These are phyloP conservation scores for Caenorhabditis briggsae DNA, from an alignment of 1,140 invertebrate species.

Conservation along the genomic window DNA sequence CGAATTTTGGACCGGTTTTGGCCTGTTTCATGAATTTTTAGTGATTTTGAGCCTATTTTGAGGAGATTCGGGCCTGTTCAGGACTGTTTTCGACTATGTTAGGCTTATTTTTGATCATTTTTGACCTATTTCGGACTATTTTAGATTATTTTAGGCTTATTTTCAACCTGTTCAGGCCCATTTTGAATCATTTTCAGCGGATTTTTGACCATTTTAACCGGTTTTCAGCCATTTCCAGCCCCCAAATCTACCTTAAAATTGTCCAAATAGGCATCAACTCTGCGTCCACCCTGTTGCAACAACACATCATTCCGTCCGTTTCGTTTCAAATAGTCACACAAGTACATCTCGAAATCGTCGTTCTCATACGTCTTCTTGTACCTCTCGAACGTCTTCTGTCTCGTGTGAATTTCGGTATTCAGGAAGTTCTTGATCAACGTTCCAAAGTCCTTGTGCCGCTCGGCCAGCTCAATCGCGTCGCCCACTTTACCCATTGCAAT, in stretches of 20 bases:
- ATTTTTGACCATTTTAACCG: no score
- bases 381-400: constrained; percentile 8
- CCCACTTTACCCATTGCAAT: neutral
- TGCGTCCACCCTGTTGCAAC: neutral
- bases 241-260: neutral
- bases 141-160: no score
- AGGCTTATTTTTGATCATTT: no score
- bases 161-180: no score
- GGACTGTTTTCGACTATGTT: no score
- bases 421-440: neutral
- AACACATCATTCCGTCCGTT: constrained; percentile 10
- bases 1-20: no score
- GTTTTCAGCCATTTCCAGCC: no score
- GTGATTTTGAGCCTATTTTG: no score
- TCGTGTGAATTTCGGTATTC: neutral
- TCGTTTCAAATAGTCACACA: constrained; percentile 15
- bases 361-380: constrained; percentile 16
- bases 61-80: no score
- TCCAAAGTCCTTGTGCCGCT: constrained; percentile 20
- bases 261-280: constrained; percentile 17
- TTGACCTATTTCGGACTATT: no score
- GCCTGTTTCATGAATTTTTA: no score
- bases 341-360: constrained; percentile 43
- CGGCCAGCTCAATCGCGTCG: constrained; percentile 21
- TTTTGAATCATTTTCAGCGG: no score